Conservation (phyloP, 1,140 invertebrate genomes). For the Drosophila ercepeae region DNA sequence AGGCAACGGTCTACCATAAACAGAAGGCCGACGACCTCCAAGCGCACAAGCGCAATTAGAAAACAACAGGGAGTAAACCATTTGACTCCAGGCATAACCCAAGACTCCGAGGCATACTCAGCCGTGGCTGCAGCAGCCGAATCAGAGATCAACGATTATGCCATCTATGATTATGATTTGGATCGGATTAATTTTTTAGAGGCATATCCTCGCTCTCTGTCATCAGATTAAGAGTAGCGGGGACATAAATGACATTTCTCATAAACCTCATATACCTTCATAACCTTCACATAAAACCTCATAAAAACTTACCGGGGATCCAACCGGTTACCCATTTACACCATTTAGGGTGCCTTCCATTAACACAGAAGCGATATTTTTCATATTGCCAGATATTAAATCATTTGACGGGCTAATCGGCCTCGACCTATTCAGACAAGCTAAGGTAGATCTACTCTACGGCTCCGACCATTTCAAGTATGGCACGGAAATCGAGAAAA, state of each 20-base stretch:
- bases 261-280: conserved; percentile 5
- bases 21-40: background rate
- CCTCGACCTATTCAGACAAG: too few relatives aligned
- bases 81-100: background rate
- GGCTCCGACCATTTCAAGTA: too few relatives aligned
- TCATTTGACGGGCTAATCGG: background rate
- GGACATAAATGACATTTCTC: background rate
- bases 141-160: background rate
- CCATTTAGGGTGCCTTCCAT: too few relatives aligned
- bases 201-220: background rate
- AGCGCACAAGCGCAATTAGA: too few relatives aligned
- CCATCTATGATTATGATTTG: background rate
- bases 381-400: too few relatives aligned
- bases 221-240: conserved; percentile 8
- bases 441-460: too few relatives aligned
- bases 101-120: too few relatives aligned
- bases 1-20: background rate
- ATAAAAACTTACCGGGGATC: background rate
- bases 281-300: conserved; percentile 6
- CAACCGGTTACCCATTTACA: too few relatives aligned
- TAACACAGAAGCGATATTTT: too few relatives aligned
- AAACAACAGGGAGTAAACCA: conserved; percentile 3
- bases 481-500: too few relatives aligned
- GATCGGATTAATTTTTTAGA: background rate
- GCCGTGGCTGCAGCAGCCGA: too few relatives aligned